phyloP scores from a whole-genome alignment of 2,113 vertebrate genomes.

The Xerus inauris region DNA sequence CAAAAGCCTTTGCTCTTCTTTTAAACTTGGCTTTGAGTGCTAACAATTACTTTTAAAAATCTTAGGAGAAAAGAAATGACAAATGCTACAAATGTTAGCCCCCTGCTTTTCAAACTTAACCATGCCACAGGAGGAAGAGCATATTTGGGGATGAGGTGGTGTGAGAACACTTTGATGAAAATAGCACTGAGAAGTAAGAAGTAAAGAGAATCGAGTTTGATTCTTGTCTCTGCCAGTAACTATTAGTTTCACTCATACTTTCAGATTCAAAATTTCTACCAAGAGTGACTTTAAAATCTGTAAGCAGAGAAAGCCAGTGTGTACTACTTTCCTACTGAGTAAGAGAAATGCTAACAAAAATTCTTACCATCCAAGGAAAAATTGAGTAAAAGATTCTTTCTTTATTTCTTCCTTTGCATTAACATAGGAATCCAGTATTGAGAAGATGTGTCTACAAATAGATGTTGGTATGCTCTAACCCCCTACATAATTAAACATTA shows the following conservation, averaged over 20 bases:
- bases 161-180: neutral
- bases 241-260: neutral
- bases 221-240: neutral
- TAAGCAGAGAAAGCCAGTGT: neutral
- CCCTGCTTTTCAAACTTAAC: neutral
- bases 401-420: neutral
- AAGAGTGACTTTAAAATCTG: neutral
- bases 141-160: no score
- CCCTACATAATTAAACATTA: neutral
- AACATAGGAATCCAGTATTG: neutral
- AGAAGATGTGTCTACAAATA: neutral
- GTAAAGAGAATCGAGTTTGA: neutral
- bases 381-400: neutral
- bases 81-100: neutral
- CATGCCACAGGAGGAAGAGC: neutral
- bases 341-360: slow-evolving; percentile 2
- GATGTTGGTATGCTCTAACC: neutral
- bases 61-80: neutral
- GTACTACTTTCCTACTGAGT: neutral
- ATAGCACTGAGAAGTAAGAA: neutral
- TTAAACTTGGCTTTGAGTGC: neutral
- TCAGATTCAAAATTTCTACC: neutral
- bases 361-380: neutral
- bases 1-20: neutral
- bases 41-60: neutral